Conservation (phyloP, 2,113 vertebrate genomes). For the Hydropotes inermis region DNA sequence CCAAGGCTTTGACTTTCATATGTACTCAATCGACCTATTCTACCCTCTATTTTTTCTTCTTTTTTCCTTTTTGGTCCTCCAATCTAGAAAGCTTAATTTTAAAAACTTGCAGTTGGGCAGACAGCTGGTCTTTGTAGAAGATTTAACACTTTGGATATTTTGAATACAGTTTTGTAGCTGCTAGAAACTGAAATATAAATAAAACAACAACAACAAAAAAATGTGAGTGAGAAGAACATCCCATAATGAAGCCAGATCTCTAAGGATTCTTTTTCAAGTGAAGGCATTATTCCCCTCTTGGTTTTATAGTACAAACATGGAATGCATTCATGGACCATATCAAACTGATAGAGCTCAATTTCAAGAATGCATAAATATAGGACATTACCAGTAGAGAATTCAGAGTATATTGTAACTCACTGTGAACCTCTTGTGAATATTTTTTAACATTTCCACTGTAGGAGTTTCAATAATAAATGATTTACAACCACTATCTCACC, state of each 20-base stretch:
- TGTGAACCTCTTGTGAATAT: neutral
- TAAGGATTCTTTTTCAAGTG: neutral
- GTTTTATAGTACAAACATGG: neutral
- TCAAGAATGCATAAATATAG: neutral
- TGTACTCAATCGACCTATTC: neutral
- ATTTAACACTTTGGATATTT: slow-evolving; percentile 62
- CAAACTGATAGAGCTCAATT: neutral
- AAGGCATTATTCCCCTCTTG: neutral
- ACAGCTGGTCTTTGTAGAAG: slow-evolving; percentile 64
- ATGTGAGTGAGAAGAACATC: neutral
- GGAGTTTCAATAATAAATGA: neutral
- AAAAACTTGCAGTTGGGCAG: slow-evolving; percentile 44
- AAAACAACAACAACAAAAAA: slow-evolving; percentile 26
- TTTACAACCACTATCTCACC: neutral
- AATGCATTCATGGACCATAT: neutral
- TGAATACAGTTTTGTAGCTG: slow-evolving; percentile 64
- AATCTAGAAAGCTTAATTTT: slow-evolving; percentile 32
- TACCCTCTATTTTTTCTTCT: too few relatives aligned
- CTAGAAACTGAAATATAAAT: slow-evolving; percentile 69
- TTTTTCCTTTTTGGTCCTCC: neutral
- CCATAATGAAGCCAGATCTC: neutral
- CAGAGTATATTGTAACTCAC: neutral
- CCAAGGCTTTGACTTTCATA: neutral
- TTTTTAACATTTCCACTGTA: neutral
- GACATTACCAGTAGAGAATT: neutral